Conservation (phyloP, 2,888 invertebrate genomes). For the Harmothoe impar region DNA sequence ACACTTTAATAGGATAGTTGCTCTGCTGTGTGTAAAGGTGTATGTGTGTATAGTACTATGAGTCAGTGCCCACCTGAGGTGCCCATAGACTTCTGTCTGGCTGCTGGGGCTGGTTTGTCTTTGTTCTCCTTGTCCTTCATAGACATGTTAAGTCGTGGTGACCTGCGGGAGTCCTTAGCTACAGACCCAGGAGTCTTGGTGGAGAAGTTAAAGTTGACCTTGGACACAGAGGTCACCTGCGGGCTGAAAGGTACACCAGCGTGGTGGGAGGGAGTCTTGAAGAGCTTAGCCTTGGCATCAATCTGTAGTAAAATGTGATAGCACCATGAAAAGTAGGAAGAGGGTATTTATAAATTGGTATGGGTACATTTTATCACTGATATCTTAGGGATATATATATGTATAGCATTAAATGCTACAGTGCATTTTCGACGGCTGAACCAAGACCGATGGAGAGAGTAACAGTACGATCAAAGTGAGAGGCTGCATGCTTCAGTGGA, state of each 20-base stretch:
- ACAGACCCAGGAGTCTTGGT: conserved; percentile 43
- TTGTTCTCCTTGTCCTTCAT: conserved; percentile 4
- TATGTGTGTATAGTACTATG: no score
- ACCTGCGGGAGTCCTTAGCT: not conserved
- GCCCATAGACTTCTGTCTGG: conserved; percentile 24
- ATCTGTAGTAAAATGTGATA: not conserved
- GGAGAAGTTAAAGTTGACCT: conserved; percentile 63
- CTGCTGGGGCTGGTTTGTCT: not conserved
- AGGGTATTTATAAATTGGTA: no score
- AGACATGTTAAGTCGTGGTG: not conserved
- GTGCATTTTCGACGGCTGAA: no score
- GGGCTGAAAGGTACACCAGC: conserved; percentile 60
- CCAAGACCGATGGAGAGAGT: no score
- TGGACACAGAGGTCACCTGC: conserved; percentile 61
- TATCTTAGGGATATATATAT: no score
- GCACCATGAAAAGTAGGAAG: no score
- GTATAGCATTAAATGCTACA: no score
- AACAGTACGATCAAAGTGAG: no score
- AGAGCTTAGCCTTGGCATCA: not conserved
- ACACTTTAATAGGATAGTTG: no score
- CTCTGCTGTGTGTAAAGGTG: no score
- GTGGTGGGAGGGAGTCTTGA: conserved; percentile 40
- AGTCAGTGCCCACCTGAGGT: not conserved
- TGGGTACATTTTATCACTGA: no score
- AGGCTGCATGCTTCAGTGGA: no score